Percentiles rank a stretch among this genome's conserved stretches.
phyloP scores from a whole-genome alignment of 2,113 vertebrate species.

The Rhinichthys klamathensis region DNA sequence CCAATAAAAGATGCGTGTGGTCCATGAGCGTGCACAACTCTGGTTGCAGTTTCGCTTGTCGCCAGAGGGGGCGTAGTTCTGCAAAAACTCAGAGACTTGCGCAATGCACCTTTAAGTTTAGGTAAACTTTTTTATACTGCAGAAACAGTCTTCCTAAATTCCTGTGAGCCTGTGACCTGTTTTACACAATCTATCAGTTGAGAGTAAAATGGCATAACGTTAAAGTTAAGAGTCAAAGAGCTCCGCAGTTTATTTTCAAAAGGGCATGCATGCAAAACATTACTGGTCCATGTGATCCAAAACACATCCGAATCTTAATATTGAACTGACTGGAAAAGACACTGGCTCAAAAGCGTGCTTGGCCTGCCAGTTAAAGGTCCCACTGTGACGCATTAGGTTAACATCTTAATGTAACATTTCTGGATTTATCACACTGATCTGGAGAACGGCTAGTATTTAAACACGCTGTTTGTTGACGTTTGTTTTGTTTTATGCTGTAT shows the following conservation, averaged over 20 bases:
- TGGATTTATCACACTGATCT: slow-evolving; percentile 1
- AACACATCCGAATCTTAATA: neutral
- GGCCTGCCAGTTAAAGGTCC: neutral
- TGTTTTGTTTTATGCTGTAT: slow-evolving; percentile 5
- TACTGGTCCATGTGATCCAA: neutral
- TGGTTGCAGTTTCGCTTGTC: no score
- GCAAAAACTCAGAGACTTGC: no score
- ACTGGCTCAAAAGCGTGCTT: neutral
- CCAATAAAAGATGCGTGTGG: no score
- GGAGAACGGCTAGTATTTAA: neutral
- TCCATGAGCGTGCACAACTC: no score
- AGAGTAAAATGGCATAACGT: neutral
- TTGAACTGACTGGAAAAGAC: neutral
- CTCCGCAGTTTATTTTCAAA: neutral
- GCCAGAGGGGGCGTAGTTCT: no score
- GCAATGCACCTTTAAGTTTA: no score
- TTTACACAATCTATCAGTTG: neutral
- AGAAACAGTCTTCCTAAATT: neutral
- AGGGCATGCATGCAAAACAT: neutral
- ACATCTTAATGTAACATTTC: neutral
- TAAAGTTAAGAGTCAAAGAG: neutral
- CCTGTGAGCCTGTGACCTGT: neutral
- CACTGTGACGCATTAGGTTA: neutral
- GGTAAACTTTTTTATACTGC: no score
- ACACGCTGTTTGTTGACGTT: neutral